Evolutionary conservation across 1,140 invertebrate genomes (phyloP).

Genomic region (Diorhabda elongata): DNA sequence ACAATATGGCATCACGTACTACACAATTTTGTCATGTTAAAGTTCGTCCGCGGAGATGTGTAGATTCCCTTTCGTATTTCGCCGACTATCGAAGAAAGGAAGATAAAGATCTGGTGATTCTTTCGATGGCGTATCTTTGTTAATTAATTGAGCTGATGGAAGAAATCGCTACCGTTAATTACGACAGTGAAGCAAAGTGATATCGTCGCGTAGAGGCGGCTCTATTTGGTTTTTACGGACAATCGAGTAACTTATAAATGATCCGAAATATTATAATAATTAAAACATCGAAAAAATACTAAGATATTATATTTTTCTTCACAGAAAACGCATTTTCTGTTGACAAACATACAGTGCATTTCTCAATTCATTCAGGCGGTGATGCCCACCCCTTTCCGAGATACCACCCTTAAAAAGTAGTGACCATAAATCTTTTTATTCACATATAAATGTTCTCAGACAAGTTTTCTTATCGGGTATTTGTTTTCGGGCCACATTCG

Average conservation of each 20-base stretch:
- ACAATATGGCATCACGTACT: constrained; percentile 1
- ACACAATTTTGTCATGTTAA: constrained; percentile 2
- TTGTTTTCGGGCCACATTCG: too few species aligned
- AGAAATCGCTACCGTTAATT: constrained; percentile 1
- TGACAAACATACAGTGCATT: too few species aligned
- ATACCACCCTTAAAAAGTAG: too few species aligned
- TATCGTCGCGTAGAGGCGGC: background rate
- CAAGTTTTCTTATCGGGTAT: too few species aligned
- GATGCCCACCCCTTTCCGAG: too few species aligned
- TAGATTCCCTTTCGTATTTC: background rate
- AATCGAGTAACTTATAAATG: background rate
- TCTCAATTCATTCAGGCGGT: too few species aligned
- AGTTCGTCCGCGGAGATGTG: background rate
- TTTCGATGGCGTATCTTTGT: constrained; percentile 1
- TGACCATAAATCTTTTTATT: too few species aligned
- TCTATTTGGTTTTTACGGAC: background rate
- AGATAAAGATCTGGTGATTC: background rate
- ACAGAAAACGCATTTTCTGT: too few species aligned
- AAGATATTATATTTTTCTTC: too few species aligned
- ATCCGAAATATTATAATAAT: too few species aligned
- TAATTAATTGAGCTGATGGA: constrained; percentile 1
- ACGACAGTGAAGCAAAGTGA: background rate
- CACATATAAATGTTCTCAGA: too few species aligned
- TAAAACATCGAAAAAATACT: too few species aligned
- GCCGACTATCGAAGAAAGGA: background rate